Conservation (phyloP, 2,113 vertebrate species). For the Aleadryas rufinucha region DNA sequence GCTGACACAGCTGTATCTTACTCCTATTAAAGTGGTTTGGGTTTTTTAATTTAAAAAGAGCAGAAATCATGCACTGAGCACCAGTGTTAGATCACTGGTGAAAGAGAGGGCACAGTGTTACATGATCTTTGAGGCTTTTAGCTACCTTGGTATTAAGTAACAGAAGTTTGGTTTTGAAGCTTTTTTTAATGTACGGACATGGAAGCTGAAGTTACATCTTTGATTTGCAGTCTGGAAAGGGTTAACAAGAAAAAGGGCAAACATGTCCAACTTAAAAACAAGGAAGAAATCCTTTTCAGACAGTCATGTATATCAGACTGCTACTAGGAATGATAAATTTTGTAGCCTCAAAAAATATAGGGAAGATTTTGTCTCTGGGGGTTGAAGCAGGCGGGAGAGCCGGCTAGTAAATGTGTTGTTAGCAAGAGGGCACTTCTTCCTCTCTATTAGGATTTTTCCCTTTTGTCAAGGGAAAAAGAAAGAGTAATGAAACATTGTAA, state of each 20-base stretch:
- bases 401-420: background rate
- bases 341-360: background rate
- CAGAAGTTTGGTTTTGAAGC: background rate
- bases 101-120: background rate
- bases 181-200: background rate
- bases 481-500: background rate
- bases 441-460: background rate
- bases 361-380: background rate
- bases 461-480: background rate
- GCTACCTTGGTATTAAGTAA: background rate
- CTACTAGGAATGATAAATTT: background rate
- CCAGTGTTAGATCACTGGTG: background rate
- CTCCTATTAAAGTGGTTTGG: background rate
- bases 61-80: background rate
- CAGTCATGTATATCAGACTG: background rate
- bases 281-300: background rate
- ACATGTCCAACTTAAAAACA: background rate
- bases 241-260: background rate
- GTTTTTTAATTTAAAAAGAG: background rate
- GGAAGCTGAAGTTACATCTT: background rate
- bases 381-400: background rate
- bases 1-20: background rate
- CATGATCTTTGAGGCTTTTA: background rate
- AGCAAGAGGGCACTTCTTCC: background rate
- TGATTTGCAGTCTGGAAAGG: background rate